A percentile compares a stretch with the other conserved stretches of the same genome.
phyloP scores from a whole-genome alignment of 2,797 vertebrate species.

The Chaunax sp. region DNA sequence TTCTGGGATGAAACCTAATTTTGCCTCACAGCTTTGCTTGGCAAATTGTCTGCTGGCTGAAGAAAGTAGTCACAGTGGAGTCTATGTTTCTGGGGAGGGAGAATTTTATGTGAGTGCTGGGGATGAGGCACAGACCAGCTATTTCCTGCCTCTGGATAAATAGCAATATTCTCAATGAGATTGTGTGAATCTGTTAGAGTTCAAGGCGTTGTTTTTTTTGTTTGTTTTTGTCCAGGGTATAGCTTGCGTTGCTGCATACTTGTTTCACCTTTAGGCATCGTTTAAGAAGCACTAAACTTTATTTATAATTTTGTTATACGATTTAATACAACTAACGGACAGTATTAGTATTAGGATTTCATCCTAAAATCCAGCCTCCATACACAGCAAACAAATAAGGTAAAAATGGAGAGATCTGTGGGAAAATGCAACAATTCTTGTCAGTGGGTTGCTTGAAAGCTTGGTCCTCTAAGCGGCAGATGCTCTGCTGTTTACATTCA shows the following conservation, averaged over 20 bases:
- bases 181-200: slow-evolving; percentile 29
- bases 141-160: slow-evolving; percentile 53
- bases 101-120: slow-evolving; percentile 42
- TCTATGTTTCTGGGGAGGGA: slow-evolving; percentile 34
- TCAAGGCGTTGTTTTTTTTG: not conserved
- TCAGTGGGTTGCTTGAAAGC: slow-evolving; percentile 9
- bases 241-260: slow-evolving; percentile 16
- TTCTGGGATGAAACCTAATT: slow-evolving; percentile 46
- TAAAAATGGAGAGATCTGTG: not conserved
- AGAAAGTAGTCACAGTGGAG: slow-evolving; percentile 36
- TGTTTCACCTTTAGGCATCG: slow-evolving; percentile 12
- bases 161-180: slow-evolving; percentile 32
- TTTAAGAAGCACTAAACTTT: not conserved
- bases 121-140: slow-evolving; percentile 55
- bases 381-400: slow-evolving; percentile 14
- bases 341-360: not conserved
- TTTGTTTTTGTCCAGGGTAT: slow-evolving; percentile 6
- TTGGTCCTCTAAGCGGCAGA: slow-evolving; percentile 21
- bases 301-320: not conserved
- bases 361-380: not conserved
- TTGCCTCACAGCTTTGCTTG: slow-evolving; percentile 56
- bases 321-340: not conserved
- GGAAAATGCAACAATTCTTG: slow-evolving; percentile 4
- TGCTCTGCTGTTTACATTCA: slow-evolving; percentile 57
- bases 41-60: slow-evolving; percentile 46